Base-by-base conservation (phyloP, 2,888 invertebrate species). In the Dusona sp. region DNA sequence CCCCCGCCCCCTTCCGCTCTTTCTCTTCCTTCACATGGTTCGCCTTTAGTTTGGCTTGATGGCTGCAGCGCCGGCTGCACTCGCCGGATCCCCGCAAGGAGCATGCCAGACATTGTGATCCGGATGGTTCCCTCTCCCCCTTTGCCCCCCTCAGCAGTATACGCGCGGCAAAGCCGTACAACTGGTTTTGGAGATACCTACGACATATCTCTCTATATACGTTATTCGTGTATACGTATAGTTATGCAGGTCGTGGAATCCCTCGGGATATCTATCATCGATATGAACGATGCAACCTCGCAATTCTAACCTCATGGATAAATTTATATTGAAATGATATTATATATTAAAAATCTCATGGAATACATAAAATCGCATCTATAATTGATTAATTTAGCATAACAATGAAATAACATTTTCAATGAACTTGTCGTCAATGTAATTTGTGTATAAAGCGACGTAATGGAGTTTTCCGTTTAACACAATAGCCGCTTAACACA, bases 81-180 rank as follows among this genome's bases (percentile, higher is more conserved):
- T 84, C 78, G 51, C 61, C 33, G 74, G 67, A 81, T 72, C 77
- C 65, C 77, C 68, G 54, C 73, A 48, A 75, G 57, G 72, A 80
- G 67, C 90, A 89, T 92, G 82, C 90, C 90, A 87, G 89, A 90
- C 92, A 91, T 92, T 91, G 91, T 90, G 89, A 88, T 87, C 84
- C 89, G 74, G 88, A 88, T 89, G 88, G 90, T 88, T 87, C 83
- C 89, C 42, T 42, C 19, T 16, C 51, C 74, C n/a, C n/a, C 54
- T 33, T 33, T 33, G 36, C 38, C 68, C 13, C 51, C 25, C 74
- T 25, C 70, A 84, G 42, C 57, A 25, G 51, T 51, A 72, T 79
- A 73, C 68, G n/a, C n/a, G n/a, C n/a, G 82, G 88, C 90, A 89
- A 92, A 91, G 90, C 89, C 88, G 88, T 87, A 88, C 85, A 86